phyloP scores from a whole-genome alignment of 1,140 invertebrate genomes.

The Mercenaria mercenaria region DNA sequence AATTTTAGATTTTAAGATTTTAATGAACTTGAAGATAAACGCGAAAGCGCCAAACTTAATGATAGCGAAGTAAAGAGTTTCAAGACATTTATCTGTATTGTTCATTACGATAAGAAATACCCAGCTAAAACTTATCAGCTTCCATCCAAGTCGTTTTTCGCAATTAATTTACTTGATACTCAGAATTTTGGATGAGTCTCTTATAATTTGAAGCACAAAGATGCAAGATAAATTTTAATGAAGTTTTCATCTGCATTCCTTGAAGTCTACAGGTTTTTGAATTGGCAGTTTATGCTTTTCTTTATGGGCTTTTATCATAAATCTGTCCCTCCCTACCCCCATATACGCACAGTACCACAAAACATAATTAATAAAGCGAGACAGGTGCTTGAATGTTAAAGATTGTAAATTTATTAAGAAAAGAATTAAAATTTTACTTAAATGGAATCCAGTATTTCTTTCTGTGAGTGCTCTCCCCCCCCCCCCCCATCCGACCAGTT shows the following conservation, averaged over 20 bases:
- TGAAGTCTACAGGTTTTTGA: neutral
- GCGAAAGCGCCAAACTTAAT: neutral
- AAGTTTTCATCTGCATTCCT: conserved; percentile 13
- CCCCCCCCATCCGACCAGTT: no score
- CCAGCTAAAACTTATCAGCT: neutral
- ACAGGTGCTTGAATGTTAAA: neutral
- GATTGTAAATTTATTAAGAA: no score
- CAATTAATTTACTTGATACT: conserved; percentile 46
- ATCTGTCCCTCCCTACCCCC: neutral
- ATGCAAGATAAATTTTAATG: conserved; percentile 39
- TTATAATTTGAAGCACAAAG: conserved; percentile 33
- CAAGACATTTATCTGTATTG: conserved; percentile 21
- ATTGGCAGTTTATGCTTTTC: conserved; percentile 3
- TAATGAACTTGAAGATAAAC: conserved; percentile 20
- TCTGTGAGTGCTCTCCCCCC: no score
- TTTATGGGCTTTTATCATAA: neutral
- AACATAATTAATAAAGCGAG: neutral
- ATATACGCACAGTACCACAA: neutral
- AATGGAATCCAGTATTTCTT: no score
- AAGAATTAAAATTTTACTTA: no score
- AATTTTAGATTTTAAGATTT: conserved; percentile 18
- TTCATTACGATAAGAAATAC: conserved; percentile 48
- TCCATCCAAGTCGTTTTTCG: neutral
- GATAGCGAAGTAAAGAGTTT: conserved; percentile 15
- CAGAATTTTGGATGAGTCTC: conserved; percentile 9